A percentile compares a stretch with the other conserved stretches of the same genome.
These are phyloP conservation scores for Falco berigora DNA, from an alignment of 2,797 vertebrate genomes.

Conservation along the genomic window DNA sequence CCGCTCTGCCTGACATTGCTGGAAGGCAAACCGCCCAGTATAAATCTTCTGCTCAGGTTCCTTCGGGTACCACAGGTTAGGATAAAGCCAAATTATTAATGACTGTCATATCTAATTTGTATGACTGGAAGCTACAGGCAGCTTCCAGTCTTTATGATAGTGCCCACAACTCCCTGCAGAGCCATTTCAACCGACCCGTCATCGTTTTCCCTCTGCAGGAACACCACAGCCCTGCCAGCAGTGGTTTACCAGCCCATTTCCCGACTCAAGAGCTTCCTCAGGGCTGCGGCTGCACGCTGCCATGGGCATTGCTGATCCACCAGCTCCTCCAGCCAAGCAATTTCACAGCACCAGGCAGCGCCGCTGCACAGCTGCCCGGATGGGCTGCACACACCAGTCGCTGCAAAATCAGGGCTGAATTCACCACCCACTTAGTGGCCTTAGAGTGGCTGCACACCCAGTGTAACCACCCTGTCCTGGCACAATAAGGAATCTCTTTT, in stretches of 20 bases:
- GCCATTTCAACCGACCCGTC: not conserved
- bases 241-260: not conserved
- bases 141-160: not conserved
- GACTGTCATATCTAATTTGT: slow-evolving; percentile 8
- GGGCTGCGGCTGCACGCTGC: not conserved
- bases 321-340: not conserved
- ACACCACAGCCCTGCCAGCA: not conserved
- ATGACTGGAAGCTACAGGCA: not conserved
- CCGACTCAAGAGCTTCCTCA: not conserved
- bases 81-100: slow-evolving; percentile 24
- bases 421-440: not conserved
- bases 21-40: not conserved
- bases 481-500: not conserved
- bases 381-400: not conserved
- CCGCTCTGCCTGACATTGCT: not conserved
- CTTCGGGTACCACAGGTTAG: not conserved
- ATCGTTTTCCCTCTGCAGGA: not conserved
- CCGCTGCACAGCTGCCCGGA: not conserved
- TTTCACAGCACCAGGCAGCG: not conserved
- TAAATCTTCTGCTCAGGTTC: not conserved
- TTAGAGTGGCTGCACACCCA: not conserved
- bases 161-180: not conserved
- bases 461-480: not conserved
- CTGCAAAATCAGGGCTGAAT: not conserved
- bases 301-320: not conserved